Base-by-base conservation (phyloP, 2,888 invertebrate genomes). In the Pollenia griseotomentosa region DNA sequence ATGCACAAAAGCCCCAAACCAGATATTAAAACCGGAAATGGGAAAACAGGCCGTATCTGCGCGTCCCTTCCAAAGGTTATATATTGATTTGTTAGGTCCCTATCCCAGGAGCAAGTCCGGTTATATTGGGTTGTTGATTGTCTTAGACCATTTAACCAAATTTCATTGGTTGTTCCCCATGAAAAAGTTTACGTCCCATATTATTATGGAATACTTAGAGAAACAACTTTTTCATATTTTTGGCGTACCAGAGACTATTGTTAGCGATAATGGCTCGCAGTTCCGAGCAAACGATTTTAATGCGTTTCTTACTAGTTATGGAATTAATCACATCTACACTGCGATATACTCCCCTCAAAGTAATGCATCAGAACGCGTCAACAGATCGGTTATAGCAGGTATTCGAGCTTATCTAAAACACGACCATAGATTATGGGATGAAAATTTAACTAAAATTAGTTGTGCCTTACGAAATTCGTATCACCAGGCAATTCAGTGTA, bases 281-380 rank as follows among this genome's bases (percentile, higher is more conserved):
- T 68, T 68, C 48, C 12, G 51, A 33, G 23, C 66, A 3, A 68
- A 23, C 14, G 51, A 68, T 7, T 61, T 61, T n/a, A 42, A 61
- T 42, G 40, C 61, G 0, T 61, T 61, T 61, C 87, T 90, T 11
- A 81, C 82, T n/a, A 90, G 90, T 44, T 90, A 90, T 85, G 90
- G 90, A 0, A 51, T 83, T 2, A 66, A 66, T 16, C 78, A 19
- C 55, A 16, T 51, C 14, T 51, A 16, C 19, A 19, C 19, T 1
- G 19, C 19, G 19, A 2, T 19, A 19, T 19, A 19, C 2, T 19
- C 19, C 2, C 19, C 19, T 1, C 19, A 19, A 19, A 19, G 19
- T 19, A 19, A 19, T 19, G 19, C 19, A 19, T 19, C 19, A 19
- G 19, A 19, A 19, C 19, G 19, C 2, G 19, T 19, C 1, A 19